Conservation (phyloP, 1,140 invertebrate species). For the Rhysida immarginata region DNA sequence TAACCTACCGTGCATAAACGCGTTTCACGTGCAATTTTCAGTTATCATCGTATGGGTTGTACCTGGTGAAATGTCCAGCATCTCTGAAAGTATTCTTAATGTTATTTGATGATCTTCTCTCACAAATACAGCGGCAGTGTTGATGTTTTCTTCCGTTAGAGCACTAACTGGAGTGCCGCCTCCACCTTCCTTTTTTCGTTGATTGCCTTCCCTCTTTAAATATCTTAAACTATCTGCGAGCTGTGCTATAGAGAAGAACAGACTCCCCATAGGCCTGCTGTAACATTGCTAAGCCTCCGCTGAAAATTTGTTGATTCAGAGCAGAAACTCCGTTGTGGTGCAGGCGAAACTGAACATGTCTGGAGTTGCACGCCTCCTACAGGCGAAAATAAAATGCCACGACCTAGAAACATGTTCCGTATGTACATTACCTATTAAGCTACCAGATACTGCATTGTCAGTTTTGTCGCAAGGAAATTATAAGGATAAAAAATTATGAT, state of each 20-base stretch:
- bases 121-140: background rate
- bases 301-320: background rate
- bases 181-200: background rate
- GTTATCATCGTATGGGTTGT: background rate
- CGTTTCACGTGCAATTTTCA: background rate
- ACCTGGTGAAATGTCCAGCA: background rate
- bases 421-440: no score
- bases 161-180: background rate
- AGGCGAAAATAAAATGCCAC: no score
- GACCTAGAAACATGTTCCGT: no score
- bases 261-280: background rate
- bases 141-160: background rate
- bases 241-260: background rate
- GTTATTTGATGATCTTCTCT: background rate
- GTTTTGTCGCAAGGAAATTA: no score
- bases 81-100: background rate
- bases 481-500: no score
- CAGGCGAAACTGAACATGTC: no score
- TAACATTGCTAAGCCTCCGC: background rate
- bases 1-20: background rate
- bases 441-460: no score
- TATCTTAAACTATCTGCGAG: background rate
- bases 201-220: background rate
- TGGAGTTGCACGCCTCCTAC: no score
- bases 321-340: background rate